Evolutionary conservation across 2,888 invertebrate genomes (phyloP), one percentile per base, ranked within the genome.

Genomic region (Diadromus collaris): DNA sequence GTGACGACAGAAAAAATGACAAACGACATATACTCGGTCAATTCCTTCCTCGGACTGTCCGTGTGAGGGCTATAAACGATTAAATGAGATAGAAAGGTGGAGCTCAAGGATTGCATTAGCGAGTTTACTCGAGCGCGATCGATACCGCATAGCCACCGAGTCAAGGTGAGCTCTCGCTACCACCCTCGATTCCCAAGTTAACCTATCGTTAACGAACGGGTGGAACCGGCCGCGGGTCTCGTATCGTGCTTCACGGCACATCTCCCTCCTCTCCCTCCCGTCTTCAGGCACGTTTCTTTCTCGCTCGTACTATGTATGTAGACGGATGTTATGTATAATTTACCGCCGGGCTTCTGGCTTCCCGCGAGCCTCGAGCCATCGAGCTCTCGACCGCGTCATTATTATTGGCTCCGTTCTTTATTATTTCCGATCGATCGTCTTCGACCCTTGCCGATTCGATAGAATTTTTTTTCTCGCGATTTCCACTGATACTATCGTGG

Each of bases 141-240:
- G 84, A 85, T 86, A 84, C 80, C 81, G 82, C 83, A 83, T 79
- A 82, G 81, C 83, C 81, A 82, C 79, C 79, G 82, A 86, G 85
- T 86, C 85, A 86, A 83, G 82, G 83, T 84, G 81, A 83, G 82
- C 77, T 78, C 75, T 69, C 69, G 7, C 34, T 34, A 24, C 51
- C 48, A 38, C 56, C 46, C 19, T 34, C 21, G 46, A 64, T 19
- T 60, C 51, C 61, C 70, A 60, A 70, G 70, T 70, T 70, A 70
- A 70, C 38, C 60, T 61, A 54, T 64, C 48, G 63, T 54, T 63
- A 71, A 71, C 58, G 60, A 38, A 71, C 71, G 16, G 58, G 48
- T 71, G 65, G 27, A 54, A 63, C 24, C 38, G 34, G 24, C 67
- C 38, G 51, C 54, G 54, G 54, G 7, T 34, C 54, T 67, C 54